Percentiles rank a stretch among this genome's conserved stretches.
Conservation (phyloP, 2,888 invertebrate genomes). For the Toxonevra muliebris region DNA sequence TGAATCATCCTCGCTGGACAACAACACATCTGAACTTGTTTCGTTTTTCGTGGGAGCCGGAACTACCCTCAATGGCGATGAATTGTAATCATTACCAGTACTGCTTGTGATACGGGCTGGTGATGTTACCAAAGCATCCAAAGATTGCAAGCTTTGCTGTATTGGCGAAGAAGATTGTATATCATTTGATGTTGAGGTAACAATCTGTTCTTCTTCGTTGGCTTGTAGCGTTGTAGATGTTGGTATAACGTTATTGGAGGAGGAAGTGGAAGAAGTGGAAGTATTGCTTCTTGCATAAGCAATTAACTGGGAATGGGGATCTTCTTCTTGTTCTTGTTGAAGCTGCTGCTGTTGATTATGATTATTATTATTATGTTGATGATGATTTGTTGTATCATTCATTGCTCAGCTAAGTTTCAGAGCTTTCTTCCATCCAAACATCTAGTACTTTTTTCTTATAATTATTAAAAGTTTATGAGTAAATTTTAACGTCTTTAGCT, state of each 20-base stretch:
- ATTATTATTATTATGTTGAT: slow-evolving; percentile 41
- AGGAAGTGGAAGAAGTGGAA: not conserved
- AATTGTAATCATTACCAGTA: slow-evolving; percentile 57
- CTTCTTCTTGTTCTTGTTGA: slow-evolving; percentile 36
- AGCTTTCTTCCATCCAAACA: not conserved
- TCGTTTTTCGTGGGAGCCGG: slow-evolving; percentile 18
- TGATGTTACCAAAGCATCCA: slow-evolving; percentile 45
- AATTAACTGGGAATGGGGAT: slow-evolving; percentile 27
- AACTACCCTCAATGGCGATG: slow-evolving; percentile 36
- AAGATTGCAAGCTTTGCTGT: slow-evolving; percentile 37
- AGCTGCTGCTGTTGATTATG: slow-evolving; percentile 33
- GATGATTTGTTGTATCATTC: slow-evolving; percentile 51
- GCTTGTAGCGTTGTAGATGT: slow-evolving; percentile 26
- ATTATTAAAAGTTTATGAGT: not conserved
- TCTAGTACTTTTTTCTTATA: not conserved
- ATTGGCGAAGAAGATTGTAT: slow-evolving; percentile 36
- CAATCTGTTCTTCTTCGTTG: slow-evolving; percentile 54
- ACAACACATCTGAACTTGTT: slow-evolving; percentile 28
- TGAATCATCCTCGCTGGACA: slow-evolving; percentile 36
- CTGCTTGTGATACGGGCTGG: slow-evolving; percentile 61
- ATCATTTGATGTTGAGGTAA: slow-evolving; percentile 54
- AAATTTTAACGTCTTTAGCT: not conserved
- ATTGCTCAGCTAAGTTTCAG: slow-evolving; percentile 44
- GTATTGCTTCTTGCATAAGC: slow-evolving; percentile 36
- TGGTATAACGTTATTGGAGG: slow-evolving; percentile 13